Evolutionary conservation across 1,140 invertebrate genomes (phyloP).

Genomic region (Pseudachorutes palmiensis): DNA sequence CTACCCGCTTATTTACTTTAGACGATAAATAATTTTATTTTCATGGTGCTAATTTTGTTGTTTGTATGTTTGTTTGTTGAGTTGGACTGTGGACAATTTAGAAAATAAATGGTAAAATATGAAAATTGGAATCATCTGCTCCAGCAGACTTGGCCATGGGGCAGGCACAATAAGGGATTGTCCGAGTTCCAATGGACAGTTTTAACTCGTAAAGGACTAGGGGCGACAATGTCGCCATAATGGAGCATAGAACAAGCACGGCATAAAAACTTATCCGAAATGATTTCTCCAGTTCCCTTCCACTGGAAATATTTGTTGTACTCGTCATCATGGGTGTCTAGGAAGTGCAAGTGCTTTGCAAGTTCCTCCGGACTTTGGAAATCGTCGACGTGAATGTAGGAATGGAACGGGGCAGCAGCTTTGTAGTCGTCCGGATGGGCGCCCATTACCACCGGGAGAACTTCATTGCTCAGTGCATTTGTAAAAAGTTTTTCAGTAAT

Average conservation of each 20-base stretch:
- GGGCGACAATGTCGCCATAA: slow-evolving; percentile 11
- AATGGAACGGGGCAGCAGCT: slow-evolving; percentile 53
- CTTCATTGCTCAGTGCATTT: slow-evolving; percentile 57
- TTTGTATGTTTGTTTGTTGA: no score
- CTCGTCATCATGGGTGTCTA: slow-evolving; percentile 42
- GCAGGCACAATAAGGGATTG: no score
- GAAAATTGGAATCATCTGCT: no score
- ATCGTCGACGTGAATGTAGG: slow-evolving; percentile 55
- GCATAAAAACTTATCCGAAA: slow-evolving; percentile 35
- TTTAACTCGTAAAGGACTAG: no score
- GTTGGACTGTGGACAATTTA: no score
- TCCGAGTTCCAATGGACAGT: no score
- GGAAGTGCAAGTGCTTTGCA: slow-evolving; percentile 46
- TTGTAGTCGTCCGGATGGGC: slow-evolving; percentile 46
- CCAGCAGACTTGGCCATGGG: no score
- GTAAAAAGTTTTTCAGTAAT: slow-evolving; percentile 94
- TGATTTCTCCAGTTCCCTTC: slow-evolving; percentile 39
- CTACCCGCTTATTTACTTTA: no score
- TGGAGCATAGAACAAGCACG: slow-evolving; percentile 38
- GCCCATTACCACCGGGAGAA: slow-evolving; percentile 64
- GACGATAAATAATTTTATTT: no score
- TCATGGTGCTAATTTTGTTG: no score
- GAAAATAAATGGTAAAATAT: no score
- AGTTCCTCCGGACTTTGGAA: slow-evolving; percentile 48
- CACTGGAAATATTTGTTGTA: slow-evolving; percentile 41